These are phyloP conservation scores for Ligdia adustata DNA, from an alignment of 2,888 invertebrate species.

Conservation along the genomic window DNA sequence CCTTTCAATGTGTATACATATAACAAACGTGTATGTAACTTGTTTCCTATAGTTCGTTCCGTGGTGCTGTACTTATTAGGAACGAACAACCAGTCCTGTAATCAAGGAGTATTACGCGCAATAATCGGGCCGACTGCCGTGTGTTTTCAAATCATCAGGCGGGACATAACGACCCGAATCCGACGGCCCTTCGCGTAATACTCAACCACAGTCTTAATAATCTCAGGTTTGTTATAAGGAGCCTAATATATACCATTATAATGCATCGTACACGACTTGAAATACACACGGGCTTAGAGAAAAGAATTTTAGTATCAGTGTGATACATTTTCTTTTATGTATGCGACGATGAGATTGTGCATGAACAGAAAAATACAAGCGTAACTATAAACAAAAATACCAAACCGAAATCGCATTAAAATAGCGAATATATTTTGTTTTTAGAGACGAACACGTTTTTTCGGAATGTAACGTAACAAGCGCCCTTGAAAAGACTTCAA, in stretches of 20 bases:
- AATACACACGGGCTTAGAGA: too few relatives aligned
- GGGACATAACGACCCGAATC: conserved; percentile 22
- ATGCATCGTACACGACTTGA: not conserved
- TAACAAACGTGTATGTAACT: too few relatives aligned
- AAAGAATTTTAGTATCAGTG: too few relatives aligned
- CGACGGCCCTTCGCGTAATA: conserved; percentile 13
- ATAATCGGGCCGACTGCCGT: conserved; percentile 57
- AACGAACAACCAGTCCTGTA: conserved; percentile 47
- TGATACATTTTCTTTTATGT: not conserved
- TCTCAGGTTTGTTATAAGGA: conserved; percentile 30
- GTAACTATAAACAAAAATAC: conserved; percentile 14
- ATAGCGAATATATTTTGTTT: conserved; percentile 24
- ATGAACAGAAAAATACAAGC: conserved; percentile 3
- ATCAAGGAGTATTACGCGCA: conserved; percentile 60
- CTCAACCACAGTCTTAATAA: conserved; percentile 25
- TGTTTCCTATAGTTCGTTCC: too few relatives aligned
- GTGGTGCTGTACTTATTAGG: too few relatives aligned
- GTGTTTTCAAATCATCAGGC: conserved; percentile 52
- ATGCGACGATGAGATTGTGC: too few relatives aligned
- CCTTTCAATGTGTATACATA: too few relatives aligned
- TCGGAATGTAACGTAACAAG: conserved; percentile 58
- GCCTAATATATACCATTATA: conserved; percentile 13
- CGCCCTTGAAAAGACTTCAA: conserved; percentile 82
- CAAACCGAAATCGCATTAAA: conserved; percentile 14
- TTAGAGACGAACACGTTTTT: conserved; percentile 46